Evolutionary conservation across 2,113 vertebrate genomes (phyloP).

Genomic region (Acinonyx jubatus): DNA sequence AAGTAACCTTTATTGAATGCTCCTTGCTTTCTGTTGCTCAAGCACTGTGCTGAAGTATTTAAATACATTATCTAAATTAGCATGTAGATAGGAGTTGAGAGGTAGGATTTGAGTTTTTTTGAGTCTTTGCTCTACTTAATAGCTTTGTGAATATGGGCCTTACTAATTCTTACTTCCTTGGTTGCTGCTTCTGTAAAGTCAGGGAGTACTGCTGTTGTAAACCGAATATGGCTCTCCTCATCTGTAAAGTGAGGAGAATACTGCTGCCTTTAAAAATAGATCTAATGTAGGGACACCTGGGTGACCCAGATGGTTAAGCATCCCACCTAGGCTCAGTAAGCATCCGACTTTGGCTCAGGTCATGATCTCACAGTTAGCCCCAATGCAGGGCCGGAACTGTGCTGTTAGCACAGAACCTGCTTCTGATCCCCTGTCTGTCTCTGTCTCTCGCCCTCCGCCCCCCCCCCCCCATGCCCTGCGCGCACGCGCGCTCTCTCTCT

Average conservation of each 20-base stretch:
- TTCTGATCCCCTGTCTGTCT: too few relatives aligned
- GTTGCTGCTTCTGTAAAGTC: not conserved
- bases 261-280: not conserved
- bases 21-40: not conserved
- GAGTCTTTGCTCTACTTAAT: not conserved
- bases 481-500: fast-evolving
- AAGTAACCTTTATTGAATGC: slow-evolving; percentile 1
- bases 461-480: too few relatives aligned
- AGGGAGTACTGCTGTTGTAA: not conserved
- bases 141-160: not conserved
- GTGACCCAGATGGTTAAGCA: too few relatives aligned
- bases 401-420: too few relatives aligned
- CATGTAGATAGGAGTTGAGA: not conserved
- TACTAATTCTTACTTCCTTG: not conserved
- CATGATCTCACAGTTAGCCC: too few relatives aligned
- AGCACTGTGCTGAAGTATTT: not conserved
- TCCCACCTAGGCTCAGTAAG: too few relatives aligned
- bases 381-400: too few relatives aligned
- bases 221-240: too few relatives aligned
- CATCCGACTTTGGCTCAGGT: too few relatives aligned
- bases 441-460: too few relatives aligned
- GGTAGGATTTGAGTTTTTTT: not conserved
- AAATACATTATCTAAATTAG: not conserved
- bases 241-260: not conserved
- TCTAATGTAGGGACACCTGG: not conserved